Evolutionary conservation across 2,888 invertebrate species (phyloP).

Genomic region (Drosophila lacicola): DNA sequence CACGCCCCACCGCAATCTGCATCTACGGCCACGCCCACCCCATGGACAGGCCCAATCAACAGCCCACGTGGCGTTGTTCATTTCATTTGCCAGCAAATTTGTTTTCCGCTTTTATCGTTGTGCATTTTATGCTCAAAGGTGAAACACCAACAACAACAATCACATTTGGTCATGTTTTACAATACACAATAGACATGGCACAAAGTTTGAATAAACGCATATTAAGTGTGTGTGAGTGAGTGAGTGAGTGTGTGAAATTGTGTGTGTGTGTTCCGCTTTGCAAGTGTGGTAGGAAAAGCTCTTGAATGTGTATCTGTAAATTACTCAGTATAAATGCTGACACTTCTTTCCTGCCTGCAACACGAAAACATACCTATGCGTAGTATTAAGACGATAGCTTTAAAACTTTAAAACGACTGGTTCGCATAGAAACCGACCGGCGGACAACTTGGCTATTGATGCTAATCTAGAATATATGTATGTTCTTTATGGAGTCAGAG

Average conservation of each 20-base stretch:
- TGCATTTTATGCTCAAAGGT: slow-evolving; percentile 70
- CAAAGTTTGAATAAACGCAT: slow-evolving; percentile 10
- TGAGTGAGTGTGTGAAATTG: neutral
- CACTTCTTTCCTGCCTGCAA: neutral
- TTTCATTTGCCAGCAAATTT: slow-evolving; percentile 68
- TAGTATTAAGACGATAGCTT: no score
- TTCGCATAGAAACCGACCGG: no score
- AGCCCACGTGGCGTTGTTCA: slow-evolving; percentile 60
- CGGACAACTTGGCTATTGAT: no score
- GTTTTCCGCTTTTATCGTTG: slow-evolving; percentile 53
- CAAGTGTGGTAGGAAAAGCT: neutral
- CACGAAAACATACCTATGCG: no score
- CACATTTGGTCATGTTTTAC: slow-evolving; percentile 48
- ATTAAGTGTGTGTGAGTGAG: neutral
- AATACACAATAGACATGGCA: slow-evolving; percentile 45
- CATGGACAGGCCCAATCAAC: slow-evolving; percentile 19
- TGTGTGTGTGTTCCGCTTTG: neutral
- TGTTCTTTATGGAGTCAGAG: no score
- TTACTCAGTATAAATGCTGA: no score
- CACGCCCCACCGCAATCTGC: slow-evolving; percentile 46
- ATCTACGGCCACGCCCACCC: slow-evolving; percentile 29
- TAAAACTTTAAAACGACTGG: no score
- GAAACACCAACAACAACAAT: slow-evolving; percentile 44
- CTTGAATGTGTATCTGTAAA: neutral
- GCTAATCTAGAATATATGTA: no score